phyloP scores from a whole-genome alignment of 2,797 vertebrate species.

The Arnoldichthys spilopterus region DNA sequence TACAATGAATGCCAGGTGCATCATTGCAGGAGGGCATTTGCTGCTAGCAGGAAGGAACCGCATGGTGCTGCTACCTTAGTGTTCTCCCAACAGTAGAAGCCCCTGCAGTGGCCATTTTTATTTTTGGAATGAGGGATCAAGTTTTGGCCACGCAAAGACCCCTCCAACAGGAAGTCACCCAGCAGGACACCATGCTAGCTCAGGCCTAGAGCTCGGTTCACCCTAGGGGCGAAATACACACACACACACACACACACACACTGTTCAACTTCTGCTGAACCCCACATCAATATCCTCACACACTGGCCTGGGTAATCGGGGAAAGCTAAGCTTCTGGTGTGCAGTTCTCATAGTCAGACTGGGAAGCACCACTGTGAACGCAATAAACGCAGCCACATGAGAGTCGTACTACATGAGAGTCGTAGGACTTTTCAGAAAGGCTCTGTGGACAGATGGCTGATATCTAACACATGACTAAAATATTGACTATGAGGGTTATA shows the following conservation, averaged over 20 bases:
- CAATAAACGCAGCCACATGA: constrained; percentile 53
- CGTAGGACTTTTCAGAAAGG: constrained; percentile 12
- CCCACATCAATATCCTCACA: constrained; percentile 43
- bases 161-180: constrained; percentile 77
- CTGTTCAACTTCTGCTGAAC: constrained; percentile 55
- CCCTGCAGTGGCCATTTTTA: constrained; percentile 71
- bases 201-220: constrained; percentile 21
- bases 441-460: constrained; percentile 5
- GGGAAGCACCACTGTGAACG: constrained; percentile 34
- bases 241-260: constrained; percentile 30
- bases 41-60: background rate
- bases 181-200: constrained; percentile 58
- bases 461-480: constrained; percentile 31
- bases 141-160: constrained; percentile 72
- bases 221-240: constrained; percentile 33
- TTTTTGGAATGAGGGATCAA: constrained; percentile 73
- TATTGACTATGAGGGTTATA: background rate
- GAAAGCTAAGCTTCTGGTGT: constrained; percentile 36
- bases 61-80: background rate
- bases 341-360: constrained; percentile 28
- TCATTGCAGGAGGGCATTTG: constrained; percentile 70
- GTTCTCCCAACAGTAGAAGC: constrained; percentile 60
- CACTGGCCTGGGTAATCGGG: constrained; percentile 36
- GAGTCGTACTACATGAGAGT: constrained; percentile 20
- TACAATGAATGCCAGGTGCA: constrained; percentile 23